Base-by-base conservation (phyloP, 2,888 invertebrate species). In the Azorinus chamasolen region DNA sequence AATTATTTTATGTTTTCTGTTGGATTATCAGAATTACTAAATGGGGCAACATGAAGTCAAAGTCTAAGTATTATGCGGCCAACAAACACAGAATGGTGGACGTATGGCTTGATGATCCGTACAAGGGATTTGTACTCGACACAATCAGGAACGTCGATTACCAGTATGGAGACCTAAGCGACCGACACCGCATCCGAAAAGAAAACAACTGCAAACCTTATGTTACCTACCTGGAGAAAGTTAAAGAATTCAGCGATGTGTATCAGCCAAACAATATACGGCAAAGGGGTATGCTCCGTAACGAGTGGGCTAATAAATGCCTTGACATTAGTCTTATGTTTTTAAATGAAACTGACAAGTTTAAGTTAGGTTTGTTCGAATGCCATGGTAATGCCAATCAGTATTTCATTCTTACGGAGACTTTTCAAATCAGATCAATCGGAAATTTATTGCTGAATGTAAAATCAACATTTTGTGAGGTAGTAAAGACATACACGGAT, bases 191-290 rank as follows among this genome's bases (percentile, higher is more conserved):
- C 6, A 48, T 59, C 8, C 16, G 59, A 18, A 10, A 5, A 20
- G 46, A 48, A 46, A 59, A 59, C 59, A 12, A 59, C 1, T 59
- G 59, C 59, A 59, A 59, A 20, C 48, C 59, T 8, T 59, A 59
- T 20, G 6, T 46, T n/a, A 18, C 20, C n/a, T 59, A 32, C 20
- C 8, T 59, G 14, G 59, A 59, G 10, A 59, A 32, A n/a, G 37
- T 59, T 3, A 46, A 20, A 59, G 45, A 48, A 27, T 59, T 59
- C n/a, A 46, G 46, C 10, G 27, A 59, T 18, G 59, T 59, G 3
- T 59, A 32, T 20, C 14, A 25, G 3, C 59, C 59, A 12, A 27
- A 46, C 24, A 25, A 25, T 20, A 5, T 43, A n/a, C 16, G 20
- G n/a, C 6, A 22, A 0, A 46, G 37, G 20, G 59, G 59, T 18